A percentile compares a stretch with the other conserved stretches of the same genome.
Conservation (phyloP, 2,113 vertebrate species). For the Aegypius monachus region DNA sequence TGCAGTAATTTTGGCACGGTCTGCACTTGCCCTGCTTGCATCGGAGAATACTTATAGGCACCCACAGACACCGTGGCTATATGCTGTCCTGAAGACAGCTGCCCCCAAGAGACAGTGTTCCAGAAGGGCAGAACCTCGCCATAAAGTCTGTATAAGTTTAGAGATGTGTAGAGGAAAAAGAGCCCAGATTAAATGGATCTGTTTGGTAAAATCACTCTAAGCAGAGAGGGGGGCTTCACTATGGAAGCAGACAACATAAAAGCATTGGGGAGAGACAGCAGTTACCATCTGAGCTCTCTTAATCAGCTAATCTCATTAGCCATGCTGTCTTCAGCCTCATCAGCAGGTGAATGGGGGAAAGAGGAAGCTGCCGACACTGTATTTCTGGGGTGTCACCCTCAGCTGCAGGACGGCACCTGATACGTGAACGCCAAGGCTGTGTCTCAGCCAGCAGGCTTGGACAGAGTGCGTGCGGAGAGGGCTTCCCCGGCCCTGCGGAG, state of each 20-base stretch:
- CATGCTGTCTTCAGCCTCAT: background rate
- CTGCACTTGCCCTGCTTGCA: background rate
- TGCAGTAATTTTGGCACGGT: background rate
- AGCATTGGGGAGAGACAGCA: background rate
- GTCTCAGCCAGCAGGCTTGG: background rate
- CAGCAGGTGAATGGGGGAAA: background rate
- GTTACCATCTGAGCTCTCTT: background rate
- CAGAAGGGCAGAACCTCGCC: background rate
- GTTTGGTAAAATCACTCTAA: background rate
- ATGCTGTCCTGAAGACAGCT: background rate
- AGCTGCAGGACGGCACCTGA: background rate
- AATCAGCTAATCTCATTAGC: background rate
- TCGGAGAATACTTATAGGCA: background rate
- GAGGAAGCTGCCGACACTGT: background rate
- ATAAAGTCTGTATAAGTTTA: background rate
- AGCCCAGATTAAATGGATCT: background rate
- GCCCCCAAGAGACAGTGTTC: background rate
- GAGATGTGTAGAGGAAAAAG: background rate
- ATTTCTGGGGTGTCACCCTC: background rate
- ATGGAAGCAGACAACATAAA: background rate
- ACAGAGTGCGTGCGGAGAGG: background rate
- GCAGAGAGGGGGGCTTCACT: background rate
- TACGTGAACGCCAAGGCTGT: accelerated
- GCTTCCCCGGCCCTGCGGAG: accelerated
- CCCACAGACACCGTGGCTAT: background rate